These are phyloP conservation scores for Hypercompe scribonia DNA, from an alignment of 2,888 invertebrate species.

Conservation along the genomic window DNA sequence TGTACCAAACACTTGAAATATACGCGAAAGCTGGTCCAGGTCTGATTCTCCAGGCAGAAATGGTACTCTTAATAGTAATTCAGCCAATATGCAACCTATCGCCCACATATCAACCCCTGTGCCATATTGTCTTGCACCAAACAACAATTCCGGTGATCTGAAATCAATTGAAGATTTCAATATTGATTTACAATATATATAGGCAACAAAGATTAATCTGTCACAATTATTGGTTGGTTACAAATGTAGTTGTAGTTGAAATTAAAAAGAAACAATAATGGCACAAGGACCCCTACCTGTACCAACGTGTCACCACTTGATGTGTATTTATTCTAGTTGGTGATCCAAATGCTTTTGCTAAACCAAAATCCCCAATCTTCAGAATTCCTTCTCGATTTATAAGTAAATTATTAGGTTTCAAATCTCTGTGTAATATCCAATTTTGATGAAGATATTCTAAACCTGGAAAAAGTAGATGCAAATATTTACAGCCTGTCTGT, in stretches of 20 bases:
- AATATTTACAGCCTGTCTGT: background rate
- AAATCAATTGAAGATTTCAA: slow-evolving; percentile 26
- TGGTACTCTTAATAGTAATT: slow-evolving; percentile 95
- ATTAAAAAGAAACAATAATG: slow-evolving; percentile 23
- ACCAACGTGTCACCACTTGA: slow-evolving; percentile 98
- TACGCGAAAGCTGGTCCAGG: slow-evolving; percentile 97
- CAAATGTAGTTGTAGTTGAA: too few relatives aligned
- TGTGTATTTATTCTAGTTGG: slow-evolving; percentile 98
- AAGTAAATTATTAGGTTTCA: slow-evolving; percentile 99
- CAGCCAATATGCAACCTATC: slow-evolving; percentile 98
- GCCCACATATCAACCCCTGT: slow-evolving; percentile 99
- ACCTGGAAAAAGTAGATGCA: slow-evolving; percentile 73
- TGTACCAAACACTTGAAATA: slow-evolving; percentile 97
- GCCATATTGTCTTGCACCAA: slow-evolving; percentile 97
- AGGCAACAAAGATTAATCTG: too few relatives aligned
- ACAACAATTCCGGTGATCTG: slow-evolving; percentile 96
- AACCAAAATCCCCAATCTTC: slow-evolving; percentile 99
- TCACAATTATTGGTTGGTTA: too few relatives aligned
- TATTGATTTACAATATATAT: background rate
- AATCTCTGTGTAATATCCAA: slow-evolving; percentile 99
- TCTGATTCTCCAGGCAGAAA: slow-evolving; percentile 99
- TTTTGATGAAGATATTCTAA: slow-evolving; percentile 97
- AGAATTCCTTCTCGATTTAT: slow-evolving; percentile 96
- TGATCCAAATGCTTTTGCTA: slow-evolving; percentile 98
- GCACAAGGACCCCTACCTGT: slow-evolving; percentile 86